Base-by-base conservation (phyloP, 2,113 vertebrate species). In the Dascyllus trimaculatus region DNA sequence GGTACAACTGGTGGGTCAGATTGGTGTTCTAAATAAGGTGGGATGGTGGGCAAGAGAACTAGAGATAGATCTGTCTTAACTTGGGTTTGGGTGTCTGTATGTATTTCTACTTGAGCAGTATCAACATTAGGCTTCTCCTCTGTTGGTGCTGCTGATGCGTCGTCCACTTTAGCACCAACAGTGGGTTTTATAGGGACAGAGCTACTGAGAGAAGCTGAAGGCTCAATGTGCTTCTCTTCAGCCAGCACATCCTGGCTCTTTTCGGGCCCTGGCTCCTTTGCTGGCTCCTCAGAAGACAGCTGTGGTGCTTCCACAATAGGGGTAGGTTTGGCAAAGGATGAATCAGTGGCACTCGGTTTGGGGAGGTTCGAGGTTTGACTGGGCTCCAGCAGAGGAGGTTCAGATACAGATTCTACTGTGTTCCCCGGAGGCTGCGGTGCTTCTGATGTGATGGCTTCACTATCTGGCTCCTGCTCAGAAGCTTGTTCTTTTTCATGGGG, bases 311-410 rank as follows among this genome's bases (percentile, higher is more conserved):
- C 91, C 35, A 89, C 78, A 74, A 90, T 70, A 53, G 95, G 89
- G 1, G 93, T 84, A 2, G 88, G 82, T 79, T 72, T 94, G 49
- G 93, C 87, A 73, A 93, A 78, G 51, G 94, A 93, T 38, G 88
- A 84, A 75, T 95, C 93, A 1, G 93, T 77, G 32, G 90, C 83
- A 59, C 90, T 66, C 65, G 93, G 87, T 4, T 88, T 93, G 49
- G 95, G 95, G 43, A 96, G 90, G 57, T 84, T 92, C 1, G 93
- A 92, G 60, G 94, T 94, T 75, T 94, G 96, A 92, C 98, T 98
- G n/a, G 97, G 97, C 72, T 98, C 96, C 89, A 97, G 93, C 75
- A 92, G 85, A 67, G 94, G 87, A 2, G 89, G 62, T 53, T 92
- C 92, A 8, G 87, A 75, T 35, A 88, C 85, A 9, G 93, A 51